Percentiles rank a stretch among this genome's conserved stretches.
Conservation (phyloP, 1,140 invertebrate species). For the Hyposmocoma kahamanoa region DNA sequence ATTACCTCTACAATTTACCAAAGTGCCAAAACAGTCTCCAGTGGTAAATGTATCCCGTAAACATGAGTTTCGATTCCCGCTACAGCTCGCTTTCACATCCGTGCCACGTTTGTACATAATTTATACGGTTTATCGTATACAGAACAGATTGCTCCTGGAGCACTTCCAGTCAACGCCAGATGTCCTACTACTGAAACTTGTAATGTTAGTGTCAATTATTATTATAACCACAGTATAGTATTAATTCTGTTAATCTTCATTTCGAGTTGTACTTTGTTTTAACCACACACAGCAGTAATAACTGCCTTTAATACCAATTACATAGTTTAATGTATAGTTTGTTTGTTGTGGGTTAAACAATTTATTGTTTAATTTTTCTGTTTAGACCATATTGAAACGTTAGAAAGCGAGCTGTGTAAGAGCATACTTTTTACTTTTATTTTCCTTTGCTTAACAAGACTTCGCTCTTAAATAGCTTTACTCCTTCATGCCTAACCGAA, state of each 20-base stretch:
- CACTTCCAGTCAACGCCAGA: conserved; percentile 1
- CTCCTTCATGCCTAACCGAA: neutral
- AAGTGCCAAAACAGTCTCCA: too few relatives aligned
- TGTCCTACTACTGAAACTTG: neutral
- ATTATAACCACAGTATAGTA: neutral
- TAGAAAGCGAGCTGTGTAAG: neutral
- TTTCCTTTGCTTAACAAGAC: neutral
- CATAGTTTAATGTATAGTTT: neutral
- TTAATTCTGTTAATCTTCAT: neutral
- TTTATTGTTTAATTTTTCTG: neutral
- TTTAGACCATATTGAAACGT: neutral
- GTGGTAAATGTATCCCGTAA: neutral
- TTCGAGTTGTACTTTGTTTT: neutral
- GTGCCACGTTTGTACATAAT: neutral
- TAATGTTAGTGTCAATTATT: neutral
- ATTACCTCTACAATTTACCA: too few relatives aligned
- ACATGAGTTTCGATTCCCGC: neutral
- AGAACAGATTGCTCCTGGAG: neutral
- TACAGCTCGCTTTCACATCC: neutral
- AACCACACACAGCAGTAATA: neutral
- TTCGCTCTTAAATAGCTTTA: neutral
- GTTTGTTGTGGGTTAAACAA: neutral
- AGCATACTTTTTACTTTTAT: too few relatives aligned
- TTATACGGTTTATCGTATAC: conserved; percentile 2
- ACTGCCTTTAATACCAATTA: neutral